These are phyloP conservation scores for Sitta europaea DNA, from an alignment of 2,113 vertebrate species.

Conservation along the genomic window DNA sequence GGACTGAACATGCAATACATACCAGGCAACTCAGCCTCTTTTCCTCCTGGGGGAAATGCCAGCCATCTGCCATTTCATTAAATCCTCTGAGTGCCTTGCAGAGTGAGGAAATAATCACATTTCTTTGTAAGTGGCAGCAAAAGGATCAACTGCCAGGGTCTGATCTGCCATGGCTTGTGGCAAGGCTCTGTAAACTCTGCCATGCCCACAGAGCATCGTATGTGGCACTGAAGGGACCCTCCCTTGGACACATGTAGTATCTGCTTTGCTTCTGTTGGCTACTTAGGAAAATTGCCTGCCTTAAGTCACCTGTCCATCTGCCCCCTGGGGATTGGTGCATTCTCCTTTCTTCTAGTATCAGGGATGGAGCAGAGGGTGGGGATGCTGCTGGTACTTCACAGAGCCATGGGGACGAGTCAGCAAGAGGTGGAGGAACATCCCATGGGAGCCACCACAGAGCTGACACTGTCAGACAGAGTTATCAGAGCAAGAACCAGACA, in stretches of 20 bases:
- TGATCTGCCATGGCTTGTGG: background rate
- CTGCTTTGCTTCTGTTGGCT: background rate
- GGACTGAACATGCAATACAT: background rate
- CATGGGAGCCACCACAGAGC: background rate
- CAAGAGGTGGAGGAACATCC: background rate
- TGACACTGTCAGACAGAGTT: background rate
- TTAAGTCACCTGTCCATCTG: background rate
- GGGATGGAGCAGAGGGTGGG: background rate
- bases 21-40: background rate
- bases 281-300: background rate
- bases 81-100: background rate
- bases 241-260: background rate
- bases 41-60: background rate
- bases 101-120: fast-evolving
- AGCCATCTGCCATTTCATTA: background rate
- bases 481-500: background rate
- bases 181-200: background rate
- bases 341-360: background rate
- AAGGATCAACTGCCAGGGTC: background rate
- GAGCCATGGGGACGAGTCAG: background rate
- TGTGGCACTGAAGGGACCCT: background rate
- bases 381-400: background rate
- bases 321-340: background rate
- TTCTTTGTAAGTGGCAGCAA: background rate
- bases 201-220: fast-evolving